These are phyloP conservation scores for Peromyscus leucopus DNA, from an alignment of 2,113 vertebrate species.

Conservation along the genomic window DNA sequence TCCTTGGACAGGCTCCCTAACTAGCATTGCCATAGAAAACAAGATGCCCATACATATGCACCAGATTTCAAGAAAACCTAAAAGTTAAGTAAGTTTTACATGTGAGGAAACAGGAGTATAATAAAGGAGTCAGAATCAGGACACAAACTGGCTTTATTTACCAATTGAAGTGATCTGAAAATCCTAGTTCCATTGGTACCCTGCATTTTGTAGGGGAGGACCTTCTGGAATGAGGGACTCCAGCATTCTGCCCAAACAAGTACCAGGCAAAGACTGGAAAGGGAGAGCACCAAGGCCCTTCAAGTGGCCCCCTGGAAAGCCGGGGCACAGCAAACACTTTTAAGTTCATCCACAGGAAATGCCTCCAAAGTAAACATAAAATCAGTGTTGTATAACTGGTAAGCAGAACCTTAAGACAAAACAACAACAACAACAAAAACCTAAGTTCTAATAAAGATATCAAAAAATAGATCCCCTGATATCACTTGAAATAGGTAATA, in stretches of 20 bases:
- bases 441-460: constrained; percentile 54
- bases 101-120: neutral
- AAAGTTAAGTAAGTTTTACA: neutral
- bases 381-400: neutral
- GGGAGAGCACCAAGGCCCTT: neutral
- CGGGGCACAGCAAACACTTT: neutral
- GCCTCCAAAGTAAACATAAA: constrained; percentile 53
- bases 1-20: neutral
- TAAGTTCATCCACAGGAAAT: constrained; percentile 22
- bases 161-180: neutral
- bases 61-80: neutral
- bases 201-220: constrained; percentile 3
- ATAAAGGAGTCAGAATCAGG: neutral
- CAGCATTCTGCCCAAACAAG: neutral
- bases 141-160: neutral
- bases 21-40: neutral
- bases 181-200: neutral
- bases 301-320: accelerated
- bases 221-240: neutral
- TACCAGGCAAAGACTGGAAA: neutral
- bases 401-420: constrained; percentile 42
- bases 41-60: neutral
- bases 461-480: constrained; percentile 17
- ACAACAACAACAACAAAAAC: neutral
- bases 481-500: constrained; percentile 57